Evolutionary conservation across 2,888 invertebrate genomes (phyloP).

Genomic region (Parthenolecanium corni): DNA sequence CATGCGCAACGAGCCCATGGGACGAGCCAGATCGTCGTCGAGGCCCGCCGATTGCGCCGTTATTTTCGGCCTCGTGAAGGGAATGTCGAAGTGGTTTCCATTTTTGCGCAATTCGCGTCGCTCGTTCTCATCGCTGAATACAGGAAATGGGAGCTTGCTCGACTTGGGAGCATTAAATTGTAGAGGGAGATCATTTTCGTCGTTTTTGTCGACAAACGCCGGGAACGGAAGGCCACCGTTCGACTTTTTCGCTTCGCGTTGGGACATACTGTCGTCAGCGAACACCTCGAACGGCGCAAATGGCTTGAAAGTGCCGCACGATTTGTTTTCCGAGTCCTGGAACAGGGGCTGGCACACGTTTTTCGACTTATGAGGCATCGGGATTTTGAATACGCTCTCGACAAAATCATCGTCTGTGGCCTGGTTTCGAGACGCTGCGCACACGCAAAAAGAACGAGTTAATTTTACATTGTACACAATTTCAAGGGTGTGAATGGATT

Average conservation of each 20-base stretch:
- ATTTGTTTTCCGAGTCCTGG: too few species aligned
- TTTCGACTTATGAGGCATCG: neutral
- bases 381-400: constrained; percentile 3
- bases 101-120: neutral
- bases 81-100: neutral
- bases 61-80: neutral
- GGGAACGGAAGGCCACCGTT: too few species aligned
- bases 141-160: neutral
- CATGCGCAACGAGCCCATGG: neutral
- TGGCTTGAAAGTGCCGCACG: too few species aligned
- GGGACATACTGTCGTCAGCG: too few species aligned
- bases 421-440: too few species aligned
- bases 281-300: too few species aligned
- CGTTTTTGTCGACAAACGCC: too few species aligned
- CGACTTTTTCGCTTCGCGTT: too few species aligned
- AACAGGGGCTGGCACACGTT: too few species aligned
- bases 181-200: too few species aligned
- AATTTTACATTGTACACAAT: neutral
- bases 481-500: neutral
- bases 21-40: constrained; percentile 8
- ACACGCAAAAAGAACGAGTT: too few species aligned
- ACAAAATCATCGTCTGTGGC: neutral
- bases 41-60: neutral
- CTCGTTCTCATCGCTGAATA: neutral
- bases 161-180: neutral